Percentiles rank a stretch among this genome's conserved stretches.
phyloP scores from a whole-genome alignment of 2,888 invertebrate species.

The Drosophila sordidula region DNA sequence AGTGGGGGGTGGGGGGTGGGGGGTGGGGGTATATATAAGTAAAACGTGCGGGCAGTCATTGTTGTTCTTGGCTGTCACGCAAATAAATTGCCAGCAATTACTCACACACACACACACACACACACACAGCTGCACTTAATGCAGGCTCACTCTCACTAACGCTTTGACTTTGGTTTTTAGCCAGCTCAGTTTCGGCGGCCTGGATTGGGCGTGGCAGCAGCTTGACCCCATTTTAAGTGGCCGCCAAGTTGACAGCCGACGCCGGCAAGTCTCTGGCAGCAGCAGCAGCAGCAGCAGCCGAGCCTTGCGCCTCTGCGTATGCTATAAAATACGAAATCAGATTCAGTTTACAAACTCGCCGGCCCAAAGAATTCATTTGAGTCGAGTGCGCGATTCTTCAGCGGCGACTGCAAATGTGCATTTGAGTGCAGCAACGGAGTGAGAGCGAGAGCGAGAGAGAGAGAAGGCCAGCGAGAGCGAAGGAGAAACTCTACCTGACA shows the following conservation, averaged over 20 bases:
- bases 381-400: too few species aligned
- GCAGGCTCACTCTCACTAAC: neutral
- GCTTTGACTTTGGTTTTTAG: conserved; percentile 3
- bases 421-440: conserved; percentile 18
- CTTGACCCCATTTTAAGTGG: conserved; percentile 49
- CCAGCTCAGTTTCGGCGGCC: conserved; percentile 16
- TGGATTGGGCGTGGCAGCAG: conserved; percentile 38
- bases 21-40: conserved; percentile 1
- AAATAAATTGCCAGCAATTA: conserved; percentile 51
- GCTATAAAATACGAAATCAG: conserved; percentile 28
- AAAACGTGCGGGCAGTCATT: conserved; percentile 9
- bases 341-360: conserved; percentile 19
- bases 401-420: conserved; percentile 10
- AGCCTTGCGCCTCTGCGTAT: conserved; percentile 35
- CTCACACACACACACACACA: conserved; percentile 10
- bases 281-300: neutral
- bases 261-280: conserved; percentile 35
- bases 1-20: neutral
- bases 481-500: conserved; percentile 53
- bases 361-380: too few species aligned
- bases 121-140: neutral
- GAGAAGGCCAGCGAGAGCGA: neutral
- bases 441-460: neutral
- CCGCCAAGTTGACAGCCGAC: conserved; percentile 33
- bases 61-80: conserved; percentile 30